Base-by-base conservation (phyloP, 2,113 vertebrate species). In the Antigone vipio region DNA sequence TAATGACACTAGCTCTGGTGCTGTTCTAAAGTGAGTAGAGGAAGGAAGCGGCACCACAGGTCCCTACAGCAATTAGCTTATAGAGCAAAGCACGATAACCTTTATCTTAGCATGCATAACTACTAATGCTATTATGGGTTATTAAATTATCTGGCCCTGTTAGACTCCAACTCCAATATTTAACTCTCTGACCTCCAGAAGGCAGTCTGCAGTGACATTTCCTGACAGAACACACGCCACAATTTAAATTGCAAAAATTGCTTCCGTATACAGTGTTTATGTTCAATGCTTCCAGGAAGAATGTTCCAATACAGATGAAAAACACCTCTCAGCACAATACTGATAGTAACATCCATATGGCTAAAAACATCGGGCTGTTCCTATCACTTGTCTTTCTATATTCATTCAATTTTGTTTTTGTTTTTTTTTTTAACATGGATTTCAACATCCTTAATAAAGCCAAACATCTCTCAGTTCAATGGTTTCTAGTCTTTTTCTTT, bases 141-240 rank as follows among this genome's bases (percentile, higher is more conserved):
- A 97, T 95, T 95, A 88, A 85, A 89, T 85, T 91, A 92, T 34
- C 75, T 23, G 60, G 27, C 49, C 29, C 71, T 74, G 59, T 50
- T 74, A 92, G 55, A 95, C 53, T 59, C 64, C 45, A 72, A 6
- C 73, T 82, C 29, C 56, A 45, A 3, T 19, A 49, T 74, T 94
- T 89, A 96, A 94, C 40, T 59, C 68, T 26, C 35, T 78, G 80
- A 93, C 69, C 69, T 92, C 68, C 72, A 84, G 67, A 45, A 88
- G 71, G n/a, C 69, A 87, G 35, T 35, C 60, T 89, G 72, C 47
- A 69, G 68, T 85, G 45, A 89, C 75, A 76, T 78, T 88, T 92
- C 52, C 76, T 77, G 35, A 71, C 0, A 64, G 53, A 62, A 74
- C 44, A 91, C 27, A 67, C 11, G 35, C 30, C 44, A n/a, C 18